Base-by-base conservation (phyloP, 2,797 vertebrate genomes). In the Hypotaenidia okinawae region DNA sequence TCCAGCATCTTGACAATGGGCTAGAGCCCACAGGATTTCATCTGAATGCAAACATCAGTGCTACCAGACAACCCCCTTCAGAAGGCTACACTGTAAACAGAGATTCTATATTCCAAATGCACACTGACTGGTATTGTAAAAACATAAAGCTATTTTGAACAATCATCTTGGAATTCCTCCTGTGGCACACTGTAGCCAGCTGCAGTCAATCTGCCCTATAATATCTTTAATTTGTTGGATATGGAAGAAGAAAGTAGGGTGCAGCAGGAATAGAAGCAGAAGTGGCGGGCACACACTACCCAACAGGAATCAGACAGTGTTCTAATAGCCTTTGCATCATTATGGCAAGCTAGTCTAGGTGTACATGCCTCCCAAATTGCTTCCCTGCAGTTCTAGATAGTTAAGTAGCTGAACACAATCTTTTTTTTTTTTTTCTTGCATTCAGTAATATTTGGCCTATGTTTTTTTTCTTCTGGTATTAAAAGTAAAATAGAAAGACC, bases 271-370 rank as follows among this genome's bases (percentile, higher is more conserved):
- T 75, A 58, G 37, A 6, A 35, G 33, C 25, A 87, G n/a, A 39
- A 66, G n/a, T 6, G 4, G 23, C 6, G 43, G 35, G 25, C 0
- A 0, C 21, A 21, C 6, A 2, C 21, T 41, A 28, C 12, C 5
- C 41, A 43, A 54, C 15, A 59, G 51, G 28, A 74, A 21, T 1
- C 27, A 47, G 37, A 8, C 25, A n/a, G 13, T 2, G 7, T 16
- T 52, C 6, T 28, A 72, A 79, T 0, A 74, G 28, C 16, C 13
- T 94, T 35, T 67, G 22, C 17, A 49, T 16, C 64, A 35, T 73
- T 67, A 23, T 18, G 16, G 6, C 9, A 75, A 35, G 6, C 19
- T 54, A n/a, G 33, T 7, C 43, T 24, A 33, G 17, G 24, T 47
- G 12, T 43, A 54, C 41, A 58, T 49, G 19, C 10, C 30, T 76